phyloP scores from a whole-genome alignment of 2,797 vertebrate genomes.

The Rhabdomys pumilio region DNA sequence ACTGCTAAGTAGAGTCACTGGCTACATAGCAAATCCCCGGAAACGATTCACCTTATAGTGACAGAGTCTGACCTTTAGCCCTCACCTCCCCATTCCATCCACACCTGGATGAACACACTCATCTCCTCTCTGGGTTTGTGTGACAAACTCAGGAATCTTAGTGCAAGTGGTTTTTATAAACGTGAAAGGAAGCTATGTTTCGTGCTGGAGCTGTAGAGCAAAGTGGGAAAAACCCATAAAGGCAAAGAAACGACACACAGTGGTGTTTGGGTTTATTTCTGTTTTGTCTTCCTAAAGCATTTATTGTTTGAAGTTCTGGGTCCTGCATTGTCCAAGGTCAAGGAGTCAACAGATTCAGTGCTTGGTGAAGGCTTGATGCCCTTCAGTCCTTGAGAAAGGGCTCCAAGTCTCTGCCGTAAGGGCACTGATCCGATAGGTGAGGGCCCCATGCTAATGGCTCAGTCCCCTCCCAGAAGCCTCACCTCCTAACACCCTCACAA shows the following conservation, averaged over 20 bases:
- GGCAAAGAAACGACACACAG: not conserved
- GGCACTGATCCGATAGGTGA: not conserved
- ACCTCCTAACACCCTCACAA: not conserved
- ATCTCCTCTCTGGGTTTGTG: not conserved
- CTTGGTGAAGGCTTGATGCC: not conserved
- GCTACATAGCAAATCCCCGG: not conserved
- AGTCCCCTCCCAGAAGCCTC: not conserved
- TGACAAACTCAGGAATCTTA: conserved; percentile 30
- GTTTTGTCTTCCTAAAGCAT: not conserved
- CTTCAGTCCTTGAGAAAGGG: not conserved
- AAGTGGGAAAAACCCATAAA: not conserved
- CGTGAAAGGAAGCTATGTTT: conserved; percentile 31
- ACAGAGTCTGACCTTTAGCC: not conserved
- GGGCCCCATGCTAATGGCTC: not conserved
- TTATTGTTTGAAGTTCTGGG: not conserved
- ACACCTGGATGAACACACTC: not conserved
- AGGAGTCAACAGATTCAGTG: not conserved
- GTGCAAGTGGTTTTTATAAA: not conserved
- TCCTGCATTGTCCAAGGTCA: not conserved
- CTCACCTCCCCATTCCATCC: not conserved
- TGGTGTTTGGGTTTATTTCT: not conserved
- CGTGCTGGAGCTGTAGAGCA: not conserved
- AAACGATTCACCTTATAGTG: not conserved
- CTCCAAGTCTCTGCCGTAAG: not conserved
- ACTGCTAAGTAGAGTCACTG: not conserved